Evolutionary conservation across 2,888 invertebrate species (phyloP), one percentile per base, ranked within the genome.

Genomic region (Elmis aenea): DNA sequence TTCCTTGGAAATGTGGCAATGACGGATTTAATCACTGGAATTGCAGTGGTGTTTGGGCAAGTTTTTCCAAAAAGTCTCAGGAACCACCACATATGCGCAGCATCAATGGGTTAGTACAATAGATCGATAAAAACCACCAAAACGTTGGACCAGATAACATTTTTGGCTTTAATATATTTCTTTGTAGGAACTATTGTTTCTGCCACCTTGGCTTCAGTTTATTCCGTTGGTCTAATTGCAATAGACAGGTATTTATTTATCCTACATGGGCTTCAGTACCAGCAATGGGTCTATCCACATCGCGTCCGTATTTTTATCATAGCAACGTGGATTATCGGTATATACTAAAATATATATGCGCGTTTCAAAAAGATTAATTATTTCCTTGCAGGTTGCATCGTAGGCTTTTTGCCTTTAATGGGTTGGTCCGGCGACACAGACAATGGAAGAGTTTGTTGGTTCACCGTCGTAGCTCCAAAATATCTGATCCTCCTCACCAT

Each of bases 1-100:
- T 71, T 81, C 30, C 68, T 81, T 2, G 81, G 81, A 1, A 81
- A 81, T 59, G 76, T 81, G 1, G 79, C 79, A 0, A 64, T 81
- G 38, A 76, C 79, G 0, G 80, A 81, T 55, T 68, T 79, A 5
- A 66, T 80, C n/a, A 75, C 76, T n/a, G 79, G 79, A 3, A 51
- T 75, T 14, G 73, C 76, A 0, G 71, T 78, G 2, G 62, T 80
- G 23, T 73, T 77, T 40, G 76, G 75, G 1, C 66, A 70, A 45
- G 48, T 61, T 12, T 72, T 63, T 52, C 72, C 73, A 1, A 60
- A 54, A 34, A 33, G 52, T 6, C 37, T 55, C 13, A 57, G 70
- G 26, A 59, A 61, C 34, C 68, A 70, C 42, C 46, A 60, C 21
- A 51, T 63, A 14, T 72, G 73, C 49, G 59, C 64, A 8, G 32